Conservation (phyloP, 1,140 invertebrate species). For the Varroa destructor region DNA sequence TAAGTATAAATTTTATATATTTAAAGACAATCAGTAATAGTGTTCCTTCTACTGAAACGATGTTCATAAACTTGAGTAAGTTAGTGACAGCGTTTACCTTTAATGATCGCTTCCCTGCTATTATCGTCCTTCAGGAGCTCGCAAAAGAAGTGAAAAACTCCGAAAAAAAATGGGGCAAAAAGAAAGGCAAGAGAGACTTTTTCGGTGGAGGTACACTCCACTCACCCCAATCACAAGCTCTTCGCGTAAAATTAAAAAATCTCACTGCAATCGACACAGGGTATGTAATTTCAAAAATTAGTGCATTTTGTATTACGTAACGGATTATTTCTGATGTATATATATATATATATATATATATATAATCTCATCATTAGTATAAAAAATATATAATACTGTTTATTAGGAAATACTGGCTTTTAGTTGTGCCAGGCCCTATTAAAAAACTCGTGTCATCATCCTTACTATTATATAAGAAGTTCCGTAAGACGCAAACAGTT, state of each 20-base stretch:
- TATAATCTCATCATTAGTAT: too few relatives aligned
- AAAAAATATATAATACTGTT: too few relatives aligned
- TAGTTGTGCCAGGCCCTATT: too few relatives aligned
- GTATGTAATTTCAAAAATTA: slow-evolving; percentile 35
- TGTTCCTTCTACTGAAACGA: background rate
- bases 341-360: too few relatives aligned
- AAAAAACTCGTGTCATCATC: too few relatives aligned
- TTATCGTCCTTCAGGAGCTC: background rate
- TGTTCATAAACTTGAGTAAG: background rate
- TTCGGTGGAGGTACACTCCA: background rate
- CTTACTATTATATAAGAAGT: too few relatives aligned
- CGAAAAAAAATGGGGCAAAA: slow-evolving; percentile 12
- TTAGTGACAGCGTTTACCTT: background rate
- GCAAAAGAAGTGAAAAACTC: slow-evolving; percentile 17
- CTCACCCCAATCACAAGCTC: background rate
- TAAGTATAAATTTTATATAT: too few relatives aligned
- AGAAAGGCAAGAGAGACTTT: slow-evolving; percentile 3
- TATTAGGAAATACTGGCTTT: too few relatives aligned
- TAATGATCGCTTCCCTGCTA: background rate
- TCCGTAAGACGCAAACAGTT: too few relatives aligned
- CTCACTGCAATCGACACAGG: slow-evolving; percentile 11
- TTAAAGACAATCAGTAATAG: too few relatives aligned
- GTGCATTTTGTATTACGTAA: slow-evolving; percentile 25
- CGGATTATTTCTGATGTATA: too few relatives aligned
- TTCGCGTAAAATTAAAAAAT: slow-evolving; percentile 9